Percentiles rank a stretch among this genome's conserved stretches.
Conservation (phyloP, 1,140 invertebrate species). For the Leptopilina boulardi region DNA sequence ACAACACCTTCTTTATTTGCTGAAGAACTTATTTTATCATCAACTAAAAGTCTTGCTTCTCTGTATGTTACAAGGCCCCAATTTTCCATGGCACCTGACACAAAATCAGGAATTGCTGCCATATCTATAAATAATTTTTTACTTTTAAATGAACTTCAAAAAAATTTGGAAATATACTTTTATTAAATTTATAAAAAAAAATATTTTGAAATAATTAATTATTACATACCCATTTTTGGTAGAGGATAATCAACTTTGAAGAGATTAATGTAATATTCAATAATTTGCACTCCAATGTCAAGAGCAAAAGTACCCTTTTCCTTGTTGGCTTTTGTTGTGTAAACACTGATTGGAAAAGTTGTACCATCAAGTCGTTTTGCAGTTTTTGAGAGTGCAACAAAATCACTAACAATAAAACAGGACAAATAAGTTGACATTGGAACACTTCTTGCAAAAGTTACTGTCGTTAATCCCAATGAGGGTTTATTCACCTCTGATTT, state of each 20-base stretch:
- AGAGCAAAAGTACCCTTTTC: conserved; percentile 89
- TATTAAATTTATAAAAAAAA: conserved; percentile 30
- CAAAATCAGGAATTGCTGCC: conserved; percentile 96
- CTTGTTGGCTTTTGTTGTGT: conserved; percentile 84
- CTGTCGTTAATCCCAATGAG: conserved; percentile 71
- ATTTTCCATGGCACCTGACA: conserved; percentile 96
- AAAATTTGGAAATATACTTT: conserved; percentile 2
- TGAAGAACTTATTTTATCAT: conserved; percentile 82
- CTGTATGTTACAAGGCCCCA: conserved; percentile 92
- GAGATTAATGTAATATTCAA: conserved; percentile 91
- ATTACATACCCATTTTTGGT: conserved; percentile 85
- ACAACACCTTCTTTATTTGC: conserved; percentile 87
- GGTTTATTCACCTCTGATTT: conserved; percentile 67
- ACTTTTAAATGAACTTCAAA: neutral
- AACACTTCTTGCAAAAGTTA: conserved; percentile 87
- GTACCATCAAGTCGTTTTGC: conserved; percentile 76
- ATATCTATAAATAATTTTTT: conserved; percentile 81
- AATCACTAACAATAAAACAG: conserved; percentile 95
- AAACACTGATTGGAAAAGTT: conserved; percentile 83
- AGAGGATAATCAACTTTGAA: conserved; percentile 91
- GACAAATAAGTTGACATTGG: conserved; percentile 95
- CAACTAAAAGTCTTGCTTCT: conserved; percentile 89
- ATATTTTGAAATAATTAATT: neutral
- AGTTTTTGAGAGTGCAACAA: conserved; percentile 79
- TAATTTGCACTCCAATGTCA: conserved; percentile 85